These are phyloP conservation scores for Phalloptychus januarius DNA, from an alignment of 2,797 vertebrate species.

Conservation along the genomic window DNA sequence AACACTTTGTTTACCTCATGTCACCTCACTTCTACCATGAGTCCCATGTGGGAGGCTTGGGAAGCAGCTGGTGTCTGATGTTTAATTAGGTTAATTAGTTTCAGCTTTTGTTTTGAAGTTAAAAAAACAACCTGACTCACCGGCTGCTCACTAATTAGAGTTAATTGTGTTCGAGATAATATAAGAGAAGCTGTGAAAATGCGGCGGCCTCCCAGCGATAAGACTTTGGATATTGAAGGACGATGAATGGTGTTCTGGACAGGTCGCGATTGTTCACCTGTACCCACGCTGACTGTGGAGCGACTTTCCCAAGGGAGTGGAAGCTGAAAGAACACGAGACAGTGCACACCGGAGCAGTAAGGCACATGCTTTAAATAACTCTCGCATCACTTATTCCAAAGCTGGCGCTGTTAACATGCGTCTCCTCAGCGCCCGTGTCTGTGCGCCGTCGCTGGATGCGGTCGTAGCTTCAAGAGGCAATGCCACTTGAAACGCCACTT, in stretches of 20 bases:
- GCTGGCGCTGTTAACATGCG: background rate
- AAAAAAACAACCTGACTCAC: background rate
- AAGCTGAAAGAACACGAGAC: slow-evolving; percentile 75
- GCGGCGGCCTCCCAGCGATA: background rate
- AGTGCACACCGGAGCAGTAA: slow-evolving; percentile 77
- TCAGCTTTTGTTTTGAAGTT: slow-evolving; percentile 25
- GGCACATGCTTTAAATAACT: background rate
- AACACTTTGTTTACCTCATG: background rate
- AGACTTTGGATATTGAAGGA: background rate
- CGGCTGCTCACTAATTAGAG: slow-evolving; percentile 41
- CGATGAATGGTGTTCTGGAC: slow-evolving; percentile 52
- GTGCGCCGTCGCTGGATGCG: slow-evolving; percentile 67
- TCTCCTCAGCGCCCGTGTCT: slow-evolving; percentile 66
- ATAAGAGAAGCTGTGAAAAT: slow-evolving; percentile 35
- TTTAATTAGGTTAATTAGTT: slow-evolving; percentile 38
- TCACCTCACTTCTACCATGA: background rate
- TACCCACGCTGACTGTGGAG: slow-evolving; percentile 61
- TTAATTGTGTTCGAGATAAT: slow-evolving; percentile 10
- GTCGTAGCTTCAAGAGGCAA: slow-evolving; percentile 66
- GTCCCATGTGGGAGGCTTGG: background rate
- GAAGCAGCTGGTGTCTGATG: background rate
- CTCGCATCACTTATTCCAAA: background rate
- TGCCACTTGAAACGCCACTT: slow-evolving; percentile 75
- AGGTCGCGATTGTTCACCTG: slow-evolving; percentile 65
- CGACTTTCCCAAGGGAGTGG: slow-evolving; percentile 73